Base-by-base conservation (phyloP, 2,797 vertebrate species). In the Petrocephalus sullivani region DNA sequence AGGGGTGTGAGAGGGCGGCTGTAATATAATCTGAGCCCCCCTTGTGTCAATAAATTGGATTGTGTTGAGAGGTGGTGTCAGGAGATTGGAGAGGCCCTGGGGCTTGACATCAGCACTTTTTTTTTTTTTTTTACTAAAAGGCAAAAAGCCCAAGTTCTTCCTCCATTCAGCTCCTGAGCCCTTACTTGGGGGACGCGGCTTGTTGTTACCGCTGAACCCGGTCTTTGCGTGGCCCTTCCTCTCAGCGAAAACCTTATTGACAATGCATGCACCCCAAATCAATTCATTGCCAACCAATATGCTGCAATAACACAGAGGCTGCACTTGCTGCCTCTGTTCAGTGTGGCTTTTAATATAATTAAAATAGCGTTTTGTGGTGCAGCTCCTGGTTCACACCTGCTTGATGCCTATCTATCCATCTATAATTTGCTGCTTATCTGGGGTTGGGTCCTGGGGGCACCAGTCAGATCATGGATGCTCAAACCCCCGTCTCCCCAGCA, bases 21-120 rank as follows among this genome's bases (percentile, higher is more conserved):
- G 91, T 94, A 91, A 88, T 93, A 93, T 94, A 93, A 94, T 95
- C 95, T 93, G 92, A 95, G 95, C 94, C 94, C 91, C 92, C 93
- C 85, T 1, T 92, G 91, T 92, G 91, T 91, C 78, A 91, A 7
- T 91, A 94, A 94, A 95, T 94, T 95, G 93, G 93, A 95, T 93
- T 92, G 90, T 19, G 0, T 89, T 90, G 87, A 64, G 90, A 90
- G 53, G 88, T 54, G 87, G 41, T 23, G 0, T 0, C 23, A 71
- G 83, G 89, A 81, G 60, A 89, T 85, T 56, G 9, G 37, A 87
- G 88, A 86, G 67, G 57, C 89, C 91, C 91, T 91, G 88, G 89
- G 87, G 89, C 82, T 33, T 90, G 90, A 89, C 90, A 91, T 84
- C 87, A 89, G 83, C 89, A 92, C 64, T 87, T 90, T 92, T 28